These are phyloP conservation scores for Dunckerocampus dactyliophorus DNA, from an alignment of 2,113 vertebrate genomes.

Conservation along the genomic window DNA sequence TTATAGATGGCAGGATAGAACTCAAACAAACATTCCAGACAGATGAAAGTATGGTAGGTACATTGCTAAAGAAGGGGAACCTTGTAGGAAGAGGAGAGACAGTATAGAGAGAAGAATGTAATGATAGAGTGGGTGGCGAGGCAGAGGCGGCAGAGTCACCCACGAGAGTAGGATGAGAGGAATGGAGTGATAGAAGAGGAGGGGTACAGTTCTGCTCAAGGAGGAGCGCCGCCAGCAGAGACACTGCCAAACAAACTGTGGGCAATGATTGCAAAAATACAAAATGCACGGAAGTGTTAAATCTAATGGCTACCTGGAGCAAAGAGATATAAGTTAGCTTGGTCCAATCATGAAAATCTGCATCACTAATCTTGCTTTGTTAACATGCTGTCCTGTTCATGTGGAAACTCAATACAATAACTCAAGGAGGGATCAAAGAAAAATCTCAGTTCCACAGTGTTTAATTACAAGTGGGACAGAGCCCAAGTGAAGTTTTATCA, in stretches of 20 bases:
- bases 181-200: slow-evolving; percentile 48
- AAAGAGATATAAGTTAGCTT: slow-evolving; percentile 1
- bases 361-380: not conserved
- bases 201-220: slow-evolving; percentile 41
- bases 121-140: slow-evolving; percentile 52
- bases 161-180: slow-evolving; percentile 64
- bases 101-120: slow-evolving; percentile 49
- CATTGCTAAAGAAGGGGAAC: slow-evolving; percentile 18
- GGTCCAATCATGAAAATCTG: not conserved
- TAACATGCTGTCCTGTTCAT: slow-evolving; percentile 7
- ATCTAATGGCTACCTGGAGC: slow-evolving; percentile 1
- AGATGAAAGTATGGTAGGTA: slow-evolving; percentile 17
- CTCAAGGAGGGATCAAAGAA: not conserved
- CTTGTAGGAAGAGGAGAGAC: slow-evolving; percentile 10
- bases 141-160: slow-evolving; percentile 55
- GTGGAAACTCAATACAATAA: not conserved
- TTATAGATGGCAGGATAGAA: slow-evolving; percentile 3
- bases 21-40: slow-evolving; percentile 9
- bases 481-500: slow-evolving; percentile 20
- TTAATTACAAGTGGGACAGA: slow-evolving; percentile 3
- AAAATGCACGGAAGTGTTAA: slow-evolving; percentile 5
- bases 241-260: slow-evolving; percentile 19
- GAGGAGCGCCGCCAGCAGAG: slow-evolving; percentile 27
- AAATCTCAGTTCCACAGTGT: no score
- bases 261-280: slow-evolving; percentile 5